Percentiles rank a stretch among this genome's conserved stretches.
Conservation (phyloP, 2,113 vertebrate species). For the Fregata magnificens region DNA sequence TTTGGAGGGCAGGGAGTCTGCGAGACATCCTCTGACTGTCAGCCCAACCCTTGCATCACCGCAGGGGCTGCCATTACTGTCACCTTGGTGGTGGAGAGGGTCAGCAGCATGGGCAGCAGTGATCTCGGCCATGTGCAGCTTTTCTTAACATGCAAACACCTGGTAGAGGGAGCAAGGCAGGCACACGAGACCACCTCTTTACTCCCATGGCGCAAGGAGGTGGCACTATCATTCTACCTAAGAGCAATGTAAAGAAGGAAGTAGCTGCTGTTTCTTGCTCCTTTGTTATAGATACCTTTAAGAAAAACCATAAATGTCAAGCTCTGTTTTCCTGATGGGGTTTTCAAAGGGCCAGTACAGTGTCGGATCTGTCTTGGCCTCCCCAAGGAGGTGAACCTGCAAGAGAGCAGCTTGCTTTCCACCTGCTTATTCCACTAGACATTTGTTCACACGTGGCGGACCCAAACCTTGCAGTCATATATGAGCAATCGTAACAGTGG, state of each 20-base stretch:
- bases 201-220: not conserved
- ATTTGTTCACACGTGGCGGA: not conserved
- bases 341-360: not conserved
- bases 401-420: not conserved
- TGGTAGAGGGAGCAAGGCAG: not conserved
- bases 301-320: not conserved
- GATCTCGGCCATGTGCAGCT: not conserved
- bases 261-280: not conserved
- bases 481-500: accelerated
- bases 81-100: not conserved
- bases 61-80: not conserved
- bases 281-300: not conserved
- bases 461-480: not conserved
- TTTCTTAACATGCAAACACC: not conserved
- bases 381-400: not conserved
- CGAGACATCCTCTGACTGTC: not conserved
- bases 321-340: not conserved
- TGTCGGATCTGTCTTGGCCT: not conserved
- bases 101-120: accelerated
- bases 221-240: not conserved
- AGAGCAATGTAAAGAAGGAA: not conserved
- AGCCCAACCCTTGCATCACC: not conserved
- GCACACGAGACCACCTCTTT: not conserved
- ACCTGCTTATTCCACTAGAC: not conserved
- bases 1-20: not conserved